Evolutionary conservation across 2,797 vertebrate genomes (phyloP), one percentile per base, ranked within the genome.

Genomic region (Eupleurogrammus muticus): DNA sequence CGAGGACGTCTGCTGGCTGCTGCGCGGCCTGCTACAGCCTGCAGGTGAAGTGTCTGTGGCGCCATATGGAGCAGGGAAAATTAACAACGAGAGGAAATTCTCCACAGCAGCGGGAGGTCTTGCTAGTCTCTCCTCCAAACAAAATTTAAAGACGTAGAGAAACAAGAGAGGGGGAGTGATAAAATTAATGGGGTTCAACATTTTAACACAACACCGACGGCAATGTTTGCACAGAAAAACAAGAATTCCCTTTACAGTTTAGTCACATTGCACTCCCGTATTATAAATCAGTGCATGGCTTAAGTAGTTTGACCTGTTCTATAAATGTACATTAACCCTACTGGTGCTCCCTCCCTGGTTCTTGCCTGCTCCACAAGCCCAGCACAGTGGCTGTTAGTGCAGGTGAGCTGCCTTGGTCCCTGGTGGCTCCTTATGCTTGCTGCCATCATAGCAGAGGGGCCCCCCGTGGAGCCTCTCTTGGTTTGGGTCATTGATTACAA

Each of bases 51-150:
- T 97, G 97, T 98, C 97, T 99, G 97, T 92, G 96, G 96, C 96
- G 96, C 97, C 97, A 99, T 99, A 99, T 98, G 98, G 97, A 97
- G 97, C 95, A 92, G 94, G 96, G 97, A 97, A 99, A 99, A 99
- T 99, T 99, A 99, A 99, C 97, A 99, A 96, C 95, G 95, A 98
- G 96, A 97, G 97, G 97, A 96, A 97, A 98, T 98, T 97, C 96
- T 96, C 96, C 94, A 90, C 92, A 95, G 94, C 97, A 97, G 97
- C 95, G 66, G 96, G 97, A 95, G 94, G 96, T 85, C 96, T 80
- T 92, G 92, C 91, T 92, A 90, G 89, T 91, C 92, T 93, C 93
- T 93, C 92, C 90, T 92, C 90, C 88, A 93, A 96, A 97, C 93
- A 95, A 96, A 96, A 96, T 96, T 96, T 97, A 96, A 96, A 97